A percentile compares a stretch with the other conserved stretches of the same genome.
Conservation (phyloP, 2,797 vertebrate genomes). For the Rhadinocentrus ornatus region DNA sequence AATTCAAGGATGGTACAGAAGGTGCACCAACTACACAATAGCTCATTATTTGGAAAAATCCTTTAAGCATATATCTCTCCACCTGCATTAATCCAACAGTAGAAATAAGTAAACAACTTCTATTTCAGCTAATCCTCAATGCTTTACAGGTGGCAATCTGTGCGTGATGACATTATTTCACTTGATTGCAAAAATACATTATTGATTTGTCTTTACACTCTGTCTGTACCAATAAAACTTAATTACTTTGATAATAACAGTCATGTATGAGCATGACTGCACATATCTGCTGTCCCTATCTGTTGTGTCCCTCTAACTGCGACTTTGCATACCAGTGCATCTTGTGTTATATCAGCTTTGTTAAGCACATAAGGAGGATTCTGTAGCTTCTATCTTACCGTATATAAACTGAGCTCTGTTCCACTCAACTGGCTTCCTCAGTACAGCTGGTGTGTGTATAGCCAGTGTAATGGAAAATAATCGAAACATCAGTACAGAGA, state of each 20-base stretch:
- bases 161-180: not conserved
- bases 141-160: not conserved
- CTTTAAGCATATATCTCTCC: constrained; percentile 21
- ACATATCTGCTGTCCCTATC: constrained; percentile 16
- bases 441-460: constrained; percentile 66
- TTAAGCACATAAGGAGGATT: constrained; percentile 55
- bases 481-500: constrained; percentile 68
- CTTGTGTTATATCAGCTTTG: constrained; percentile 58
- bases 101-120: constrained; percentile 18
- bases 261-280: constrained; percentile 9
- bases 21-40: constrained; percentile 40
- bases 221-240: not conserved
- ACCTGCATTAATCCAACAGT: constrained; percentile 12
- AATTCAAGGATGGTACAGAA: constrained; percentile 54
- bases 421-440: constrained; percentile 64
- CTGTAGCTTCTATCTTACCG: constrained; percentile 45
- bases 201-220: not conserved
- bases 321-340: constrained; percentile 37
- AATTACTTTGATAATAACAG: constrained; percentile 1
- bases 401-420: constrained; percentile 37
- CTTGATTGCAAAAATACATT: not conserved
- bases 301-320: constrained; percentile 14
- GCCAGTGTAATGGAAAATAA: constrained; percentile 65
- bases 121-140: constrained; percentile 10
- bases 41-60: constrained; percentile 54